Evolutionary conservation across 2,888 invertebrate species (phyloP).

Genomic region (Norana najaformis): DNA sequence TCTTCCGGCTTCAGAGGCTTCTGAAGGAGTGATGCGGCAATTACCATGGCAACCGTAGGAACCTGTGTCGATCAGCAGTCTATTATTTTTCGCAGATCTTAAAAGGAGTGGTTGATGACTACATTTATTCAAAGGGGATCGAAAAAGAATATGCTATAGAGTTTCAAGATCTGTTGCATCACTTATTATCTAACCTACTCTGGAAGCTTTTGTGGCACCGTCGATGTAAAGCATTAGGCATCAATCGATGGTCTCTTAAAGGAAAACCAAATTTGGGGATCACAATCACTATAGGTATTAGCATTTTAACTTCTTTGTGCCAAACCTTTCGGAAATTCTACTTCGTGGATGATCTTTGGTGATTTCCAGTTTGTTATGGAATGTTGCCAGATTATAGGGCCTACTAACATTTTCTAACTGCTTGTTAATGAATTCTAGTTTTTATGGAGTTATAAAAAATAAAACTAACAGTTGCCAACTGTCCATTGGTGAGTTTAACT

Average conservation of each 20-base stretch:
- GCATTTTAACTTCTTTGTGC: too few species aligned
- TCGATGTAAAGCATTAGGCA: too few species aligned
- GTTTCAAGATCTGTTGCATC: background rate
- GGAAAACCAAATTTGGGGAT: background rate
- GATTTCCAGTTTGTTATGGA: constrained; percentile 95
- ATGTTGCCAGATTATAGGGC: constrained; percentile 63
- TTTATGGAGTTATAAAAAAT: constrained; percentile 77
- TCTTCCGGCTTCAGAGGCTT: background rate
- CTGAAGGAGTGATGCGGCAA: background rate
- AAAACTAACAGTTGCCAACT: constrained; percentile 75
- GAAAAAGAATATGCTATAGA: background rate
- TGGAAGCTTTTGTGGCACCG: background rate
- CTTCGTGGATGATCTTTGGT: constrained; percentile 81
- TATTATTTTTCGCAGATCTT: background rate
- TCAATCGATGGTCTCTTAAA: background rate
- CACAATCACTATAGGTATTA: background rate
- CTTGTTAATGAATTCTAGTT: constrained; percentile 99
- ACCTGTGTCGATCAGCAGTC: background rate
- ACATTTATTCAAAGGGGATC: background rate
- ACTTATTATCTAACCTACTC: background rate
- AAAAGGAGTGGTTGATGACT: background rate
- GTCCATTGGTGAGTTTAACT: constrained; percentile 97
- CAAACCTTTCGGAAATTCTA: constrained; percentile 73
- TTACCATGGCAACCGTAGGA: background rate
- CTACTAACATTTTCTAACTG: constrained; percentile 74